Percentiles rank a stretch among this genome's conserved stretches.
phyloP scores from a whole-genome alignment of 2,888 invertebrate species.

The Buathra laborator region DNA sequence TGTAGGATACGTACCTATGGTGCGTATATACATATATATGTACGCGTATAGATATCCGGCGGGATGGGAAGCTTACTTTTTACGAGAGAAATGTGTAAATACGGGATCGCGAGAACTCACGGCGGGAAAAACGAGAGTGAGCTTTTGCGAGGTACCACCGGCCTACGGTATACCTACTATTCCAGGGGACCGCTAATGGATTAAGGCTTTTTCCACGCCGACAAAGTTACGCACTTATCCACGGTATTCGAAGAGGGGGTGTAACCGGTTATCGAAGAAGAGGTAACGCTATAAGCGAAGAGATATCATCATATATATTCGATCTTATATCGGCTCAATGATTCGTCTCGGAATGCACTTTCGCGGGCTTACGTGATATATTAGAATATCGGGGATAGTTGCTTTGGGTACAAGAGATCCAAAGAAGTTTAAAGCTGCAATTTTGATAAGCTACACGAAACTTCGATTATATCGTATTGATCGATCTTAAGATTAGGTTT shows the following conservation, averaged over 20 bases:
- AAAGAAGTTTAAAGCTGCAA: not conserved
- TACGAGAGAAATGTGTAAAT: slow-evolving; percentile 66
- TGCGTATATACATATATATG: slow-evolving; percentile 17
- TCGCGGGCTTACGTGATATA: slow-evolving; percentile 40
- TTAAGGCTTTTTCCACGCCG: slow-evolving; percentile 60
- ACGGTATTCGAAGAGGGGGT: slow-evolving; percentile 27
- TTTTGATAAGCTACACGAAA: not conserved
- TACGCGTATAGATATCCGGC: slow-evolving; percentile 46
- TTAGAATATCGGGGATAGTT: not conserved
- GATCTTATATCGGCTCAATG: slow-evolving; percentile 45
- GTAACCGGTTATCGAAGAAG: slow-evolving; percentile 3
- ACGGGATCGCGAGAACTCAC: slow-evolving; percentile 43
- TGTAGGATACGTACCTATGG: not conserved
- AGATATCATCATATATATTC: slow-evolving; percentile 29
- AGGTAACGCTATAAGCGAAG: not conserved
- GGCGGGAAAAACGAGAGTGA: slow-evolving; percentile 39
- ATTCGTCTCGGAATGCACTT: slow-evolving; percentile 59
- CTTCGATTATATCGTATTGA: not conserved
- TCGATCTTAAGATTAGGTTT: not conserved
- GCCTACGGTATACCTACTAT: slow-evolving; percentile 9
- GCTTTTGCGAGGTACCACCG: slow-evolving; percentile 40
- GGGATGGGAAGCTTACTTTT: slow-evolving; percentile 53
- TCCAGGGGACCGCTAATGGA: slow-evolving; percentile 59
- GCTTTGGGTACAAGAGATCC: not conserved
- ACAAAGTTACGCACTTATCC: slow-evolving; percentile 62